A percentile compares a stretch with the other conserved stretches of the same genome.
Evolutionary conservation across 2,113 vertebrate genomes (phyloP).

Genomic region (Zapus hudsonius): DNA sequence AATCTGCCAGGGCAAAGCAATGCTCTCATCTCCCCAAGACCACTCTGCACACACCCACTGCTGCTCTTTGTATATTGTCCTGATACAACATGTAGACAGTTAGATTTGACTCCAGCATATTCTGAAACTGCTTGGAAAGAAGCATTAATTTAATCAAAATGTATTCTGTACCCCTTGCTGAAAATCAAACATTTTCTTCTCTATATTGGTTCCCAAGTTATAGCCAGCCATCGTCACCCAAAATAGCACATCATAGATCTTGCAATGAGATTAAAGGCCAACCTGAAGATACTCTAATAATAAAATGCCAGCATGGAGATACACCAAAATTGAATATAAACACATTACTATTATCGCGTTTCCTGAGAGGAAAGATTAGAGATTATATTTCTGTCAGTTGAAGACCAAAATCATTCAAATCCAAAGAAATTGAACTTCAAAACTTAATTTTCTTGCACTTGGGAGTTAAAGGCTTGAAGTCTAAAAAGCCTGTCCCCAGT

Average conservation of each 20-base stretch:
- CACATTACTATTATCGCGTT: slow-evolving; percentile 41
- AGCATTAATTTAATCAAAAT: slow-evolving; percentile 36
- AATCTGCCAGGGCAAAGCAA: not conserved
- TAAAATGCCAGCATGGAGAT: slow-evolving; percentile 36
- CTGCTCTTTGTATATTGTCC: not conserved
- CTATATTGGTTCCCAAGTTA: slow-evolving; percentile 8
- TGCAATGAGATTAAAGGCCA: slow-evolving; percentile 36
- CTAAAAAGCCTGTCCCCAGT: not conserved
- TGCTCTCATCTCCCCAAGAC: not conserved
- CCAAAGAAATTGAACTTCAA: slow-evolving; percentile 37
- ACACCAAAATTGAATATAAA: slow-evolving; percentile 47
- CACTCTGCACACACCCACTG: not conserved
- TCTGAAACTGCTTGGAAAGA: slow-evolving; percentile 41
- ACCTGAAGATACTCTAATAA: slow-evolving; percentile 49
- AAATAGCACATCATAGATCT: slow-evolving; percentile 49
- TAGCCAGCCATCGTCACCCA: not conserved
- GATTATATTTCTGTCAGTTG: slow-evolving; percentile 65
- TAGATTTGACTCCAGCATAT: not conserved
- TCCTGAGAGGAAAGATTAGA: slow-evolving; percentile 42
- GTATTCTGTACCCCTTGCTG: not conserved
- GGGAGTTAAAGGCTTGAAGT: slow-evolving; percentile 44
- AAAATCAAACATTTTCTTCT: slow-evolving; percentile 32
- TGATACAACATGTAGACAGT: not conserved
- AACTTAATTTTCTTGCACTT: slow-evolving; percentile 49
- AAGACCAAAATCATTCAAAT: slow-evolving; percentile 60